phyloP scores from a whole-genome alignment of 37 sponge, comb jelly and placozoan species.

The Spongilla lacustris region DNA sequence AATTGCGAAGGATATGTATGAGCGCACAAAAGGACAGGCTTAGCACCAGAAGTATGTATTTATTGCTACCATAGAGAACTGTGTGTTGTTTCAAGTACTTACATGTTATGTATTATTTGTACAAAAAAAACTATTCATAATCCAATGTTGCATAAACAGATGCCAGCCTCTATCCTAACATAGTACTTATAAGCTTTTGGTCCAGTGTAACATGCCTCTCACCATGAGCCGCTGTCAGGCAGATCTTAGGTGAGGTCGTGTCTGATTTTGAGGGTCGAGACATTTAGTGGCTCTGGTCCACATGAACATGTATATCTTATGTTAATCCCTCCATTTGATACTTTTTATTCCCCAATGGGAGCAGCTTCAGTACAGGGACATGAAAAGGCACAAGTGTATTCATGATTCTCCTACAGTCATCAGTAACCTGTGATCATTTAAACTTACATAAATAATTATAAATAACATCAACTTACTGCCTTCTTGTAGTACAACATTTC shows the following conservation, averaged over 20 bases:
- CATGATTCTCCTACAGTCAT: not conserved
- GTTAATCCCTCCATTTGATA: not conserved
- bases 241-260: too few relatives aligned
- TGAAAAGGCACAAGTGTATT: not conserved
- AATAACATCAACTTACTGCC: conserved; percentile 26
- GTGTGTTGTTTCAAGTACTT: not conserved
- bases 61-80: not conserved
- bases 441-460: not conserved
- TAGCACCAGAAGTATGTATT: not conserved
- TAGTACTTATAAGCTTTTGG: too few relatives aligned
- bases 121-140: too few relatives aligned
- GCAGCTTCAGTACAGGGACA: not conserved
- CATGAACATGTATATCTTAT: too few relatives aligned
- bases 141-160: too few relatives aligned
- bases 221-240: too few relatives aligned
- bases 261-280: too few relatives aligned
- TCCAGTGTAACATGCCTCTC: too few relatives aligned
- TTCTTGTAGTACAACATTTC: conserved; percentile 75
- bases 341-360: not conserved
- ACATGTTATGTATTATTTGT: too few relatives aligned
- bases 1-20: conserved; percentile 90
- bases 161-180: too few relatives aligned
- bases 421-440: not conserved
- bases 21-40: conserved; percentile 2
- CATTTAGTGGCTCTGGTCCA: too few relatives aligned